phyloP scores from a whole-genome alignment of 2,797 vertebrate species.

The Anabas testudineus region DNA sequence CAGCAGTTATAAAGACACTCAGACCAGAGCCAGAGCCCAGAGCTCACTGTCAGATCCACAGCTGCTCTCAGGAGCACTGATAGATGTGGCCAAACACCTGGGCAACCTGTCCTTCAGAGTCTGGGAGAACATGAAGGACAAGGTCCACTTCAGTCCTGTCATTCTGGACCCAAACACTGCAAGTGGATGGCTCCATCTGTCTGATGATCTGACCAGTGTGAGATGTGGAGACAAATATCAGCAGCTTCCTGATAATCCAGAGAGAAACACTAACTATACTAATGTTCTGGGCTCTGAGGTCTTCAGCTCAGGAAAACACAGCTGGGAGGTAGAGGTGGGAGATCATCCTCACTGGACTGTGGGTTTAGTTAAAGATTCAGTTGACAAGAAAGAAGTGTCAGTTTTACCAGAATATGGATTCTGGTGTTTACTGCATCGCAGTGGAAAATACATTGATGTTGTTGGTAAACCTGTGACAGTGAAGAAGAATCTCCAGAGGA shows the following conservation, averaged over 20 bases:
- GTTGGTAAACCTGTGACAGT: background rate
- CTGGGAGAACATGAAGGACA: slow-evolving; percentile 48
- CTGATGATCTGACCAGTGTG: slow-evolving; percentile 31
- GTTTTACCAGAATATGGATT: background rate
- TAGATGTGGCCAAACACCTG: no score
- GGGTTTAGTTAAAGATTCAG: slow-evolving; percentile 47
- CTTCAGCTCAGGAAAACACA: slow-evolving; percentile 57
- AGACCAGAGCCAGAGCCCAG: no score
- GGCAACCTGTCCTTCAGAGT: slow-evolving; percentile 62
- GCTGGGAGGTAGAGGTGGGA: slow-evolving; percentile 64
- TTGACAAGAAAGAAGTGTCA: background rate
- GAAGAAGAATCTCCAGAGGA: slow-evolving; percentile 34
- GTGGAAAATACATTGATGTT: background rate
- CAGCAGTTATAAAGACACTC: no score
- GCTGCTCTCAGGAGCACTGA: no score
- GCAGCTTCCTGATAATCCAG: slow-evolving; percentile 35
- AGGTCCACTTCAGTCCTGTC: slow-evolving; percentile 20
- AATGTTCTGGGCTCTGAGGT: slow-evolving; percentile 8
- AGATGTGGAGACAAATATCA: background rate
- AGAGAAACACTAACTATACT: background rate
- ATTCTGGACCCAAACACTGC: slow-evolving; percentile 30
- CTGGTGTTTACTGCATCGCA: rapidly evolving
- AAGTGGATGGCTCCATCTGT: background rate
- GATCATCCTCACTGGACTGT: slow-evolving; percentile 31
- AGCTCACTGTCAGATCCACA: no score